Percentiles rank a stretch among this genome's conserved stretches.
Evolutionary conservation across 2,888 invertebrate genomes (phyloP).

Genomic region (Spatulosminthurus flaviceps): DNA sequence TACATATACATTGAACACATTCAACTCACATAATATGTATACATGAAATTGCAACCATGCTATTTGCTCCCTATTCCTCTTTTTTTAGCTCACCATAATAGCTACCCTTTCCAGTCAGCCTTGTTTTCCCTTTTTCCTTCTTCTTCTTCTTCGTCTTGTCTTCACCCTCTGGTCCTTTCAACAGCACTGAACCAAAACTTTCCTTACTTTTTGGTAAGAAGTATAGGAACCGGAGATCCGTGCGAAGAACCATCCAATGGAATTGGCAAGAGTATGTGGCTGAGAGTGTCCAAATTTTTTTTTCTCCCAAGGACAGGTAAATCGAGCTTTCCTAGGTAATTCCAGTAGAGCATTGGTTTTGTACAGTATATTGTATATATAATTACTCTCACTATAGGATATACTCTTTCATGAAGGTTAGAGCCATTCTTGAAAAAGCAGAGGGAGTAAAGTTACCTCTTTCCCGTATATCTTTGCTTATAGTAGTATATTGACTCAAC

Average conservation of each 20-base stretch:
- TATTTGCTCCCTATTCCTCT: neutral
- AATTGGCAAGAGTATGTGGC: neutral
- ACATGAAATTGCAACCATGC: neutral
- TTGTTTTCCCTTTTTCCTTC: slow-evolving; percentile 12
- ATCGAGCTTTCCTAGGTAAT: neutral
- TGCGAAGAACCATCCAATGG: slow-evolving; percentile 4
- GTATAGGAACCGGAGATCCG: slow-evolving; percentile 19
- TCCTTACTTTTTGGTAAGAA: neutral
- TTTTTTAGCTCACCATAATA: neutral
- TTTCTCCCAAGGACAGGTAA: neutral
- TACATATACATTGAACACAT: too few relatives aligned
- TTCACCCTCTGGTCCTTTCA: neutral
- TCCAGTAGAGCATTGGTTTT: too few relatives aligned
- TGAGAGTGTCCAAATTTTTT: neutral
- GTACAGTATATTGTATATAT: too few relatives aligned
- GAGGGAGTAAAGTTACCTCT: too few relatives aligned
- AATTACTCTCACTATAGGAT: too few relatives aligned
- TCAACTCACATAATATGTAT: too few relatives aligned
- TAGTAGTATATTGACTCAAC: too few relatives aligned
- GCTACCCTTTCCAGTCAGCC: slow-evolving; percentile 15
- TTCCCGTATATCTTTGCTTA: too few relatives aligned
- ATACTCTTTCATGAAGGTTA: too few relatives aligned
- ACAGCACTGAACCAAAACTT: slow-evolving; percentile 15
- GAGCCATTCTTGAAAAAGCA: too few relatives aligned
- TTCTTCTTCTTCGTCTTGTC: slow-evolving; percentile 6